Evolutionary conservation across 2,113 vertebrate species (phyloP).

Genomic region (Platichthys stellatus): DNA sequence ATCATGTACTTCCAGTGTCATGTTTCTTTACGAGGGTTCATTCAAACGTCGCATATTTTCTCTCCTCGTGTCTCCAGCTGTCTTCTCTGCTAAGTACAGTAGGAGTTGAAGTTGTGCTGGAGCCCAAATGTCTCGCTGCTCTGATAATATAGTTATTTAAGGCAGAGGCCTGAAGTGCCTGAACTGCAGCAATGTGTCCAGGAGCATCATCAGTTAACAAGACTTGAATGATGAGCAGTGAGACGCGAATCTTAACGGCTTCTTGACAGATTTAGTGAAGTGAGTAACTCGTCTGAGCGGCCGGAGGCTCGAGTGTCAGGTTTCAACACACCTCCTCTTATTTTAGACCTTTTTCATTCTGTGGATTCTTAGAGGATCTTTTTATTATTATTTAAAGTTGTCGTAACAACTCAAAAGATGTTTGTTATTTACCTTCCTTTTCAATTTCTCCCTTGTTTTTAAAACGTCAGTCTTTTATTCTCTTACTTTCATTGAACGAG

Average conservation of each 20-base stretch:
- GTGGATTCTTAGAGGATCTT: no score
- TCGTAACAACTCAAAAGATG: no score
- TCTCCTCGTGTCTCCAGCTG: neutral
- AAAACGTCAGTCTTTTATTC: neutral
- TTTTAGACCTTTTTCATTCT: no score
- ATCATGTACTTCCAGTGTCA: neutral
- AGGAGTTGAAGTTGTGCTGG: constrained; percentile 18
- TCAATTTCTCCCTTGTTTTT: no score
- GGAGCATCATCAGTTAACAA: neutral
- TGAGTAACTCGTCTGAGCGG: no score
- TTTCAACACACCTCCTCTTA: no score
- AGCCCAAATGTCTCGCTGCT: constrained; percentile 42
- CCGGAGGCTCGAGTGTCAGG: no score
- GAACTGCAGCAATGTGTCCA: constrained; percentile 2
- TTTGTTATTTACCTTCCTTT: no score
- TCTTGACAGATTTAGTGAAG: no score
- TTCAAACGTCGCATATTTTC: constrained; percentile 1
- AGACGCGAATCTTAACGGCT: constrained; percentile 23
- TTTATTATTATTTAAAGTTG: no score
- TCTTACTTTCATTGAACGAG: neutral
- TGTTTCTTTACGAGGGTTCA: neutral
- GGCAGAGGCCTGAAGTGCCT: constrained; percentile 25
- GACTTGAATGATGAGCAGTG: constrained; percentile 19
- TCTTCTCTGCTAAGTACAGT: constrained; percentile 8
- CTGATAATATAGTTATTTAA: constrained; percentile 74